Base-by-base conservation (phyloP, 2,888 invertebrate genomes). In the Aspidiotus destructor region DNA sequence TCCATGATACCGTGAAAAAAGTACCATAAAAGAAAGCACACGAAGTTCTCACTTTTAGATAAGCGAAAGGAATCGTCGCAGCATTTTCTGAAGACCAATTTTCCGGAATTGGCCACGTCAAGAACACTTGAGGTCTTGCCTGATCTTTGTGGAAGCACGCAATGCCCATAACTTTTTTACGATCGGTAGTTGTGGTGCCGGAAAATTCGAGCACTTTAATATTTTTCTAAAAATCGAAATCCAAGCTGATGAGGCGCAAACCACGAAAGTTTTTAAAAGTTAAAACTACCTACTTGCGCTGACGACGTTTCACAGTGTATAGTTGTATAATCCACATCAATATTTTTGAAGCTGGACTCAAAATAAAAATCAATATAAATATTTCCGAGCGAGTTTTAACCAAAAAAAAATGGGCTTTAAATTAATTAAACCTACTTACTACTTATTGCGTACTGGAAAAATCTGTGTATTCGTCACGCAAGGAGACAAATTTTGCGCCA, bases 31-130 rank as follows among this genome's bases (percentile, higher is more conserved):
- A 28, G 28, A 3, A 28, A 28, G n/a, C 28, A 28, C 5, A 28
- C 28, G 28, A 28, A 28, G 28, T 28, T 28, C 28, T 28, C 71
- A 75, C 75, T 69, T 81, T 81, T 40, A 80, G 74, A 72, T 82
- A 83, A 15, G 79, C 80, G 8, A 81, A 78, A 7, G 83, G 83
- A 2, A 83, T 80, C 8, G 81, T 80, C 7, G 80, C 78, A 17
- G 82, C 82, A 62, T 83, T 79, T 71, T 80, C 78, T 70, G 81
- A 73, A 10, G 76, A 77, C 82, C 82, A 83, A 3, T 73, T 68
- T 5, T 77, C 75, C 1, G 82, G 81, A 9, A 82, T 76, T 17
- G 75, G 70, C 82, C 82, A 82, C 13, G 17, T n/a, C n/a, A 67
- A 28, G 1, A 67, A n/a, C 40, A 48, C 42, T 17, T 67, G 40